Percentiles rank a stretch among this genome's conserved stretches.
Evolutionary conservation across 35 echinoderm and acorn worm species (phyloP).

Genomic region (Anneissia japonica): DNA sequence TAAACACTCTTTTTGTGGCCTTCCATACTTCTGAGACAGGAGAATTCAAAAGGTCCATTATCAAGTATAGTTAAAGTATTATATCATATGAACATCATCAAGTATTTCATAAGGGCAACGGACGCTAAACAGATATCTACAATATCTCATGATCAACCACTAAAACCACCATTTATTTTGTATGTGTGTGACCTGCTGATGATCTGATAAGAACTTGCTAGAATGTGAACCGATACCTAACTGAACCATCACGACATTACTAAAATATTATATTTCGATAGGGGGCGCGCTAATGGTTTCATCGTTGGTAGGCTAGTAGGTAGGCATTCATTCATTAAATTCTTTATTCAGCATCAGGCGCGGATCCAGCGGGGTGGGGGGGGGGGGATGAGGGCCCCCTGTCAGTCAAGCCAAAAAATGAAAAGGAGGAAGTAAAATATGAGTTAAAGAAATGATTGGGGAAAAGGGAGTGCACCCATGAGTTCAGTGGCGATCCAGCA

Average conservation of each 20-base stretch:
- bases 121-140: not conserved
- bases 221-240: not conserved
- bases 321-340: too few species aligned
- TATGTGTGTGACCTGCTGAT: not conserved
- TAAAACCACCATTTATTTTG: not conserved
- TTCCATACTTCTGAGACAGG: slow-evolving; percentile 86
- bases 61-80: not conserved
- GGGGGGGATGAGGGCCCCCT: too few species aligned
- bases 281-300: not conserved
- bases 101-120: not conserved
- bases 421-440: too few species aligned
- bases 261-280: not conserved
- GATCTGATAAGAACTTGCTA: not conserved
- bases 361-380: too few species aligned
- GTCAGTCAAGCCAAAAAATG: too few species aligned
- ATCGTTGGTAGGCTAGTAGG: too few species aligned
- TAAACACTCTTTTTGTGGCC: slow-evolving; percentile 65
- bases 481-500: too few species aligned
- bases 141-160: not conserved
- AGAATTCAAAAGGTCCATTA: slow-evolving; percentile 74
- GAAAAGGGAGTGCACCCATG: too few species aligned
- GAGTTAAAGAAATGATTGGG: too few species aligned
- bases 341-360: too few species aligned
- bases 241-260: not conserved
- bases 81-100: not conserved